phyloP scores from a whole-genome alignment of 1,140 invertebrate species.

The Drosophila nasuta region DNA sequence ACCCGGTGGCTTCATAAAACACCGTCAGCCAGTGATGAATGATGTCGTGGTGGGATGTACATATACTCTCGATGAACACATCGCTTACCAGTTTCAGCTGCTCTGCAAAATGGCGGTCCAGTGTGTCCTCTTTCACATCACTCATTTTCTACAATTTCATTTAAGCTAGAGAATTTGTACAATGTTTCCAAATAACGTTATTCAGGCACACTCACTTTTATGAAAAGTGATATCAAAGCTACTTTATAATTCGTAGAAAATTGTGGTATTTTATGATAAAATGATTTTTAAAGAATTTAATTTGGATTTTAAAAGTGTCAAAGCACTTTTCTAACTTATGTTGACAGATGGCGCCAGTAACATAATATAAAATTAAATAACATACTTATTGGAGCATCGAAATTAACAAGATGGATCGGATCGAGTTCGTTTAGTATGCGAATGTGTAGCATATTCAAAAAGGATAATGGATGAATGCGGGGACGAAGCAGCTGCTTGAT shows the following conservation, averaged over 20 bases:
- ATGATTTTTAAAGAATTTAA: not conserved
- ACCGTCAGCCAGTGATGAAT: slow-evolving; percentile 49
- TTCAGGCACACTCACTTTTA: not conserved
- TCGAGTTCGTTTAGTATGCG: slow-evolving; percentile 9
- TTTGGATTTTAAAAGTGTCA: not conserved
- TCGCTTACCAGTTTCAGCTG: slow-evolving; percentile 46
- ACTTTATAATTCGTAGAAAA: too few species aligned
- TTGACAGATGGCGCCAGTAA: not conserved
- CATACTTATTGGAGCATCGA: not conserved
- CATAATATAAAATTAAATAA: not conserved
- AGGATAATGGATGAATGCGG: slow-evolving; percentile 2
- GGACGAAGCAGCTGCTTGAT: not conserved
- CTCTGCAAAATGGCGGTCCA: slow-evolving; percentile 55
- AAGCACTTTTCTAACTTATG: not conserved
- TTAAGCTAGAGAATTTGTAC: slow-evolving; percentile 5
- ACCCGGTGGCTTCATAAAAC: slow-evolving; percentile 18
- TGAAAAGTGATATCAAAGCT: not conserved
- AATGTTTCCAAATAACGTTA: not conserved
- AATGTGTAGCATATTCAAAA: slow-evolving; percentile 9
- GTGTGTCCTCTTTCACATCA: slow-evolving; percentile 35
- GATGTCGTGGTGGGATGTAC: not conserved
- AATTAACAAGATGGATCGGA: not conserved
- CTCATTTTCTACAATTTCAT: slow-evolving; percentile 40
- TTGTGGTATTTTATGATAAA: not conserved
- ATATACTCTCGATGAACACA: slow-evolving; percentile 4